Conservation (phyloP, 1,140 invertebrate species). For the Lerema accius region DNA sequence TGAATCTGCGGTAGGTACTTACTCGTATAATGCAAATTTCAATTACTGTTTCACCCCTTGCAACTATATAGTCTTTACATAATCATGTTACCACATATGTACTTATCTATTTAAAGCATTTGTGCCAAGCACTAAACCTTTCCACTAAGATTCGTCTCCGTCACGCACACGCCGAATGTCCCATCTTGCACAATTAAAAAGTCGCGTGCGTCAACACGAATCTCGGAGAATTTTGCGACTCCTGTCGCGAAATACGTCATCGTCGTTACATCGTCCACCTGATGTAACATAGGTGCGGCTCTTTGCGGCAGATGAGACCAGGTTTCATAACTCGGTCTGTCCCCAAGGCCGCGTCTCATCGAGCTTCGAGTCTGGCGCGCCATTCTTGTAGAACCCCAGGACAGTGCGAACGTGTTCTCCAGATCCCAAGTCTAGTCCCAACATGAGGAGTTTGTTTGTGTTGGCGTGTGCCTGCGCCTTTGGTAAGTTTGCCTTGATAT, state of each 20-base stretch:
- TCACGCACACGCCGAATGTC: not conserved
- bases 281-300: constrained; percentile 60
- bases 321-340: constrained; percentile 64
- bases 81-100: no score
- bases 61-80: no score
- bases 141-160: no score
- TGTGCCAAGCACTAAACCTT: no score
- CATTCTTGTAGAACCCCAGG: constrained; percentile 55
- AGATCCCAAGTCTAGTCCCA: constrained; percentile 19
- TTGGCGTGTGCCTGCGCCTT: constrained; percentile 60
- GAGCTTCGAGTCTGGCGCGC: constrained; percentile 43
- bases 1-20: no score
- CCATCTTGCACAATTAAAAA: not conserved
- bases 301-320: constrained; percentile 60
- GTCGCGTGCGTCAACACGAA: not conserved
- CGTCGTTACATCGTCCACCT: constrained; percentile 35
- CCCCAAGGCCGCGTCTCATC: constrained; percentile 62
- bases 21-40: no score
- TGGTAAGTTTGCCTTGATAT: constrained; percentile 54
- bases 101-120: no score
- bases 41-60: no score
- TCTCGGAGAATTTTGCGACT: not conserved
- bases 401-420: constrained; percentile 55
- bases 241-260: constrained; percentile 28
- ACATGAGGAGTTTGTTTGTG: constrained; percentile 62